These are phyloP conservation scores for human DNA, from an alignment of 2,113 vertebrate genomes.

Conservation along the genomic window DNA sequence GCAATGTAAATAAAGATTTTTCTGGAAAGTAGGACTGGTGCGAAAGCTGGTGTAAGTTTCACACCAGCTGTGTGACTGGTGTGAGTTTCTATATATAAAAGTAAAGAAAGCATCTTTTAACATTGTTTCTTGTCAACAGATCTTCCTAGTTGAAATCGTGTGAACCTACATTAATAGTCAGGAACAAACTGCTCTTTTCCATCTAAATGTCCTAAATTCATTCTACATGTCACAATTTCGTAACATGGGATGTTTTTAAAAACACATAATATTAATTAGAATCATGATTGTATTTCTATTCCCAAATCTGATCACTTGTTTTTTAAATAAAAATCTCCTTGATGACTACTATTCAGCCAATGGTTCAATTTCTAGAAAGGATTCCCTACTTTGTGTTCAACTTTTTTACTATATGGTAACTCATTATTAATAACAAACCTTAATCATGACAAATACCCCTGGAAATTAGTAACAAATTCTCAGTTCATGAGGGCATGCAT, in stretches of 20 bases:
- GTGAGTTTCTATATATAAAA: background rate
- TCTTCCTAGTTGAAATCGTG: background rate
- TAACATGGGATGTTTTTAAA: background rate
- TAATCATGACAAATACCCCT: background rate
- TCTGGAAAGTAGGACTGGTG: background rate
- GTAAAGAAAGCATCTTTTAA: conserved; percentile 16
- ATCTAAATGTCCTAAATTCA: background rate
- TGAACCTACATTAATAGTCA: background rate
- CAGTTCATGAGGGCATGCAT: background rate
- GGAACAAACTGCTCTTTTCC: background rate
- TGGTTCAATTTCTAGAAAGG: background rate
- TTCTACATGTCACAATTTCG: background rate
- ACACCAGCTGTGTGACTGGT: background rate
- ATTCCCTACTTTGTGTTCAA: background rate
- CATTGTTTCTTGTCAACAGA: background rate
- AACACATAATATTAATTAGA: conserved; percentile 37
- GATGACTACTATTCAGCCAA: background rate
- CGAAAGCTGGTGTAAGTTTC: background rate
- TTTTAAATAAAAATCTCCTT: background rate
- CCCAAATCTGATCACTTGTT: background rate
- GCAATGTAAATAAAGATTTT: conserved; percentile 11
- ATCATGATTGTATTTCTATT: background rate
- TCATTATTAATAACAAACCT: background rate
- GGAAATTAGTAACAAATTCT: background rate
- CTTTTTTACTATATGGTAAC: background rate